A percentile compares a stretch with the other conserved stretches of the same genome.
phyloP scores from a whole-genome alignment of 2,797 vertebrate species.

The Galaxias olidus region DNA sequence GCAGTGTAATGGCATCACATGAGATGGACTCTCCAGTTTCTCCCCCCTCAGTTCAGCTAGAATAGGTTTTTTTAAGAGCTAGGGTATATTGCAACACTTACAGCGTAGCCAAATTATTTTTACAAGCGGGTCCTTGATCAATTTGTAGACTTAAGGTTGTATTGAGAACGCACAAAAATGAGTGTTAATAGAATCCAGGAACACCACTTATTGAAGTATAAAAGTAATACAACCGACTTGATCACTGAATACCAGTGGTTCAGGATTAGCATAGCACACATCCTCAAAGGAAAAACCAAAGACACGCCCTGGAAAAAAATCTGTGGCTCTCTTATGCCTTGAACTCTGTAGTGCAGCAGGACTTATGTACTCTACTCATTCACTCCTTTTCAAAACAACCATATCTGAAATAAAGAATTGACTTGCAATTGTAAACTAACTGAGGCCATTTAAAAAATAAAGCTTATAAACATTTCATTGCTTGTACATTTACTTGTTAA shows the following conservation, averaged over 20 bases:
- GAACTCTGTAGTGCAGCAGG: too few species aligned
- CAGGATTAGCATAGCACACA: conserved; percentile 18
- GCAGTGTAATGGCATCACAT: background rate
- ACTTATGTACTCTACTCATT: background rate
- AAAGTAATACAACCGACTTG: background rate
- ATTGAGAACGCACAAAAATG: background rate
- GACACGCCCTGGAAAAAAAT: conserved; percentile 65
- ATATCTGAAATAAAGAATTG: too few species aligned
- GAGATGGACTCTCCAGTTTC: background rate
- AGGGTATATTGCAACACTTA: background rate
- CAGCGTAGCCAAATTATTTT: background rate
- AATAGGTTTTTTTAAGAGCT: background rate
- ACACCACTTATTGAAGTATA: background rate
- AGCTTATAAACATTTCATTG: too few species aligned
- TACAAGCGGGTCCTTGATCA: background rate
- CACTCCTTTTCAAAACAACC: too few species aligned
- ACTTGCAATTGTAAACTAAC: too few species aligned
- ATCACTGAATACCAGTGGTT: background rate
- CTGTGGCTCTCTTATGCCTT: background rate
- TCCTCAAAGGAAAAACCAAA: conserved; percentile 8
- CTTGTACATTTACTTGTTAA: too few species aligned
- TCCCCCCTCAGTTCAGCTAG: background rate
- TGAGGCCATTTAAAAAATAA: too few species aligned
- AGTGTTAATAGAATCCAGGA: background rate
- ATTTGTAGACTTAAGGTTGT: background rate